Base-by-base conservation (phyloP, 2,797 vertebrate genomes). In the Alectoris magna region DNA sequence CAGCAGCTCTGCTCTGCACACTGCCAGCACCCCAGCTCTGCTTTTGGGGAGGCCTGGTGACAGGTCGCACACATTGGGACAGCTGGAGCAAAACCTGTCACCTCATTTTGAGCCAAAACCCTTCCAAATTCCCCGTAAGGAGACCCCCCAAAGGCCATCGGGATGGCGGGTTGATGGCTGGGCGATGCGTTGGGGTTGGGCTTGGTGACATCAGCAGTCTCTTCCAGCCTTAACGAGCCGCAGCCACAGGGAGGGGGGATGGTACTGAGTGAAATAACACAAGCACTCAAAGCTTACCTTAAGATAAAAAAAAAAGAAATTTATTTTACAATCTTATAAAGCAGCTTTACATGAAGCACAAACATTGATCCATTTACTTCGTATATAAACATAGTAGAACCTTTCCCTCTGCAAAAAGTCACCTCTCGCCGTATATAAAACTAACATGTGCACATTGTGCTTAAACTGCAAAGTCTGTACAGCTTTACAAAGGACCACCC, bases 391-490 rank as follows among this genome's bases (percentile, higher is more conserved):
- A 98, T 98, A 98, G 97, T 97, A 94, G 96, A 90, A 97, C 93
- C 96, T 97, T 95, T 97, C 96, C 97, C 92, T 96, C 96, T 97
- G 97, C 97, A 98, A 98, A 97, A 98, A 98, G 96, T 96, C 97
- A 94, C 64, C 91, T 97, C 97, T 94, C 93, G 97, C 97, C 92
- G 97, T 97, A 97, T 99, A 99, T 96, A 99, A 98, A 99, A 99
- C 98, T 98, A 98, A 98, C 98, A 90, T 98, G 98, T 98, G 99
- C 99, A 99, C 99, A 98, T 99, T 99, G 99, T 99, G 99, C 99
- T 99, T 99, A 91, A 96, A 98, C 98, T 98, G 98, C 98, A 98
- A 98, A 98, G 98, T 98, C 98, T 98, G 97, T 98, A 98, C 98
- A 99, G 98, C 98, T 97, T 97, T 97, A 97, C 97, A 97, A 88